Conservation (phyloP, 1,140 invertebrate species). For the Aphis gossypii region DNA sequence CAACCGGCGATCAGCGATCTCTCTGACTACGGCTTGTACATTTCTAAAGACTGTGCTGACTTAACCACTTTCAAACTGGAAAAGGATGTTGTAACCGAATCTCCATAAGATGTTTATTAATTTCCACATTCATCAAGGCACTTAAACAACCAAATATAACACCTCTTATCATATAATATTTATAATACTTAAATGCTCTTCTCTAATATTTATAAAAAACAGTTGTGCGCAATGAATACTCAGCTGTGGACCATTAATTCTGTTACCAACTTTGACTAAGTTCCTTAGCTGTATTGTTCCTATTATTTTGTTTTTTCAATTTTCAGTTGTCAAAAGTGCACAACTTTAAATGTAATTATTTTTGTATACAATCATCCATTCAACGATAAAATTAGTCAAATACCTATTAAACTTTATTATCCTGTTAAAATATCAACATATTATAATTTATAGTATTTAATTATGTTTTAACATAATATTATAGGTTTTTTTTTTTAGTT, state of each 20-base stretch:
- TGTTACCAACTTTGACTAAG: neutral
- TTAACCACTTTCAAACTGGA: conserved; percentile 79
- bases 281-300: neutral
- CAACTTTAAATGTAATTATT: neutral
- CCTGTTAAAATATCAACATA: neutral
- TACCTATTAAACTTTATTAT: neutral
- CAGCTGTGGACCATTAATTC: neutral
- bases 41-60: conserved; percentile 74
- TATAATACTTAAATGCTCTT: neutral
- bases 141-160: neutral
- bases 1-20: conserved; percentile 75
- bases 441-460: neutral
- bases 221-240: neutral
- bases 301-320: neutral
- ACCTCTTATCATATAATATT: neutral
- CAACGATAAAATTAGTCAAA: neutral
- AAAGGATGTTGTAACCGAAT: conserved; percentile 61
- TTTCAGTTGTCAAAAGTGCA: neutral
- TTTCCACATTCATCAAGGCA: neutral
- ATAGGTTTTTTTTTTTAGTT: neutral
- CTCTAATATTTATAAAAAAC: neutral
- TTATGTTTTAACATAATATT: neutral
- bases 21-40: conserved; percentile 72
- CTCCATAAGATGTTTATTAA: neutral
- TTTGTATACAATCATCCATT: conserved; percentile 7